Evolutionary conservation across 2,113 vertebrate genomes (phyloP), one percentile per base, ranked within the genome.

Genomic region (Pteruthius melanotis): DNA sequence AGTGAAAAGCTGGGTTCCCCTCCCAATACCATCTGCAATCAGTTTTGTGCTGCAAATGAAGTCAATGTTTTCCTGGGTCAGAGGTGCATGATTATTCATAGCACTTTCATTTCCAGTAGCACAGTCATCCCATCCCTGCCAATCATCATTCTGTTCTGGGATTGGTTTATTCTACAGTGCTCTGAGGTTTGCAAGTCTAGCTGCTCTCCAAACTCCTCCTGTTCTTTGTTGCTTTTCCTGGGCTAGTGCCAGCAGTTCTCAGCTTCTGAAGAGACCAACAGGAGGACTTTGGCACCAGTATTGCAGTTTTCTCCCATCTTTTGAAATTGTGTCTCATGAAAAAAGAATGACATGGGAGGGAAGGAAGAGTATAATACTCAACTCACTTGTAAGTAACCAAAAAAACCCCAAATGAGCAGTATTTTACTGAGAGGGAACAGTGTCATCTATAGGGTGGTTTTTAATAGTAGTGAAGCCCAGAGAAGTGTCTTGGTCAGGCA

Each of bases 21-120:
- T 95, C 81, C 49, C 74, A 79, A 1, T 27, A 17, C 87, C 87
- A 82, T 91, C 93, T 91, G 87, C 93, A 87, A 42, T 90, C 70
- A 11, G 54, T 93, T 94, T 68, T 71, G 78, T 95, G 87, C 82
- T 96, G 83, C 78, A 87, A 82, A 94, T 68, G 54, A 71, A 90
- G 87, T 42, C 59, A 85, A 6, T 63, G 39, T 93, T 95, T 91
- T 69, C 89, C 74, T 53, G 83, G 93, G 94, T 96, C 93, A 97
- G 81, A 94, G 93, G 91, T 95, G 87, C 52, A 65, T 94, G 79
- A 96, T 95, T 97, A 94, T 95, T 95, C 95, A 79, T 31, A 82
- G 57, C 87, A 68, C 77, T 95, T 96, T 75, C 78, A 91, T 91
- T 79, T 94, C 57, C 53, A 95, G 93, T 83, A 71, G n/a, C 33